phyloP scores from a whole-genome alignment of 2,888 invertebrate species.

The Drosophila formosana region DNA sequence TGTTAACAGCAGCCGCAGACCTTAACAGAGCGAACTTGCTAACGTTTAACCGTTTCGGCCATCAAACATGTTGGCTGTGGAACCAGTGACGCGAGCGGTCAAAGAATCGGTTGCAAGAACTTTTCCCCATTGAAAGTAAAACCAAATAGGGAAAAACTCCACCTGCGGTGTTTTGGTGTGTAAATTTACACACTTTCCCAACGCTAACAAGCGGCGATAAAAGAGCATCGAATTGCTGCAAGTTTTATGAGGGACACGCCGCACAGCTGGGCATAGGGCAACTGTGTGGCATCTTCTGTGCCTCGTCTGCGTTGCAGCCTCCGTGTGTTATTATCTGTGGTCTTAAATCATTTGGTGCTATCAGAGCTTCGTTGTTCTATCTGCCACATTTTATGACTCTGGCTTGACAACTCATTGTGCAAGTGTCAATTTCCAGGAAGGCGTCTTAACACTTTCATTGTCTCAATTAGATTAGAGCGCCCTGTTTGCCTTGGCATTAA shows the following conservation, averaged over 20 bases:
- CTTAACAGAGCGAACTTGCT: slow-evolving; percentile 26
- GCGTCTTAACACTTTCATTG: slow-evolving; percentile 68
- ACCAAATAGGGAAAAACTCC: slow-evolving; percentile 40
- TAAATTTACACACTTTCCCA: slow-evolving; percentile 77
- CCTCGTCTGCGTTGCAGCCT: slow-evolving; percentile 39
- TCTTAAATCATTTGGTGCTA: slow-evolving; percentile 63
- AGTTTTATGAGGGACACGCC: slow-evolving; percentile 52
- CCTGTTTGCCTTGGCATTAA: slow-evolving; percentile 10
- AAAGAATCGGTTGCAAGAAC: slow-evolving; percentile 37
- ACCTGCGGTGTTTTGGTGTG: slow-evolving; percentile 61
- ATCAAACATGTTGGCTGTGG: slow-evolving; percentile 45
- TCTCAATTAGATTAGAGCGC: slow-evolving; percentile 56
- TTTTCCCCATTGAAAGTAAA: slow-evolving; percentile 68
- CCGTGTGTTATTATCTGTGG: slow-evolving; percentile 51
- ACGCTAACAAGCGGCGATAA: slow-evolving; percentile 70
- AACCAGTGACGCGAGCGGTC: slow-evolving; percentile 28
- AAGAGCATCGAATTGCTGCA: slow-evolving; percentile 37
- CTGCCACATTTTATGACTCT: slow-evolving; percentile 43
- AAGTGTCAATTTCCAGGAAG: slow-evolving; percentile 60
- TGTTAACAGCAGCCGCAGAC: slow-evolving; percentile 2
- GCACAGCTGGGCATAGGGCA: slow-evolving; percentile 41
- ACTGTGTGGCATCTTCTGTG: slow-evolving; percentile 31
- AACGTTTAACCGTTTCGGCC: slow-evolving; percentile 42
- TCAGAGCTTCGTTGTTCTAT: slow-evolving; percentile 48
- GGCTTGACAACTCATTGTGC: slow-evolving; percentile 36